Base-by-base conservation (phyloP, 2,113 vertebrate genomes). In the Chaetodon auriga region DNA sequence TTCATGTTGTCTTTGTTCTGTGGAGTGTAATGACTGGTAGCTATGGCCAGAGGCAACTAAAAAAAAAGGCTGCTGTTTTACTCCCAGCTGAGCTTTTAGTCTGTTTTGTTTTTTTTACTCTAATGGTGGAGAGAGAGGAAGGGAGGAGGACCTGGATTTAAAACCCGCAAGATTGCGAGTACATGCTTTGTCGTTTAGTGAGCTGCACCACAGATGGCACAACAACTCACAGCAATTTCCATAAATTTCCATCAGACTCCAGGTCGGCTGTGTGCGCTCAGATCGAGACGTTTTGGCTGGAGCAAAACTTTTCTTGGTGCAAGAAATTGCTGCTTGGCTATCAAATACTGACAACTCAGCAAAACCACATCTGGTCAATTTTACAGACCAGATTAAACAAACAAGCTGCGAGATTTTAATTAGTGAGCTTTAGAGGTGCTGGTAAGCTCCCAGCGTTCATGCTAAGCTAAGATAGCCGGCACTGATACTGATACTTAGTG, bases 41-140 rank as follows among this genome's bases (percentile, higher is more conserved):
- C 68, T 75, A 38, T 77, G 66, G 77, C 88, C 82, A 54, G 75
- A 80, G 86, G 86, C 83, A 21, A 58, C 86, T 68, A 68, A 92
- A 92, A 79, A 30, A 30, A 85, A 64, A 23, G 58, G 51, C 3
- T 58, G 55, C 51, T 68, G 57, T 75, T 75, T 72, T 71, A 35
- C 80, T 11, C 43, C 36, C 62, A 77, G 62, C 41, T 61, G 75
- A 69, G 63, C 68, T 89, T 66, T 87, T 86, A 82, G 51, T 75
- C 18, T 57, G 51, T 62, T 73, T 62, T 68, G 68, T 30, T 63
- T 36, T 43, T 19, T 30, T 30, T 2, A 62, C 45, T 78, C 60
- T 87, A 87, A 88, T 85, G 64, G 74, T 57, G 25, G 61, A 57
- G 43, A 43, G 13, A 41, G 57, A 84, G 85, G 49, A 83, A 87